Conservation (phyloP, 2,888 invertebrate species). For the Girardia tigrina region DNA sequence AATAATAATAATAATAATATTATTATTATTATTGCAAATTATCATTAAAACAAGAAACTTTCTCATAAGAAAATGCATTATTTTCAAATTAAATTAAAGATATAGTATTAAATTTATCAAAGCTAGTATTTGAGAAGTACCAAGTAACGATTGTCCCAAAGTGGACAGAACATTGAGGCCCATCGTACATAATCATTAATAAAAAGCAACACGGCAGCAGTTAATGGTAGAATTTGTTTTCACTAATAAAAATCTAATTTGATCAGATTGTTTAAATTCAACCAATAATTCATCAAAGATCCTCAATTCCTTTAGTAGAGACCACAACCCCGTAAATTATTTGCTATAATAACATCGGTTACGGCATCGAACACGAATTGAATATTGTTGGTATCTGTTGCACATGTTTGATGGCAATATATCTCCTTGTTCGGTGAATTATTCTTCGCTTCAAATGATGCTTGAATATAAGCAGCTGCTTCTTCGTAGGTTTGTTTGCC, state of each 20-base stretch:
- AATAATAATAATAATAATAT: not conserved
- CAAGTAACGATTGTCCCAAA: not conserved
- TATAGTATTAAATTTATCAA: not conserved
- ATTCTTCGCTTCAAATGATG: conserved; percentile 99
- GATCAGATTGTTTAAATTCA: not conserved
- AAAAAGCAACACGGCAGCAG: conserved; percentile 13
- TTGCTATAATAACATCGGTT: conserved; percentile 98
- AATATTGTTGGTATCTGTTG: conserved; percentile 99
- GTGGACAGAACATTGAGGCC: not conserved
- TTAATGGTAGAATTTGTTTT: conserved; percentile 14
- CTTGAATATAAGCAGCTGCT: conserved; percentile 97
- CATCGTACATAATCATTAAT: not conserved
- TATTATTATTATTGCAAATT: not conserved
- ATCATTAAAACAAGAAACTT: not conserved
- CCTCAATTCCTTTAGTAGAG: conserved; percentile 55
- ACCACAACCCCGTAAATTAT: conserved; percentile 97
- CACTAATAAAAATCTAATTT: conserved; percentile 6
- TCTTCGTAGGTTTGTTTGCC: conserved; percentile 78
- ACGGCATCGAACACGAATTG: conserved; percentile 99
- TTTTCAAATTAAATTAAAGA: not conserved
- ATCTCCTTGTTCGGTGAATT: conserved; percentile 99
- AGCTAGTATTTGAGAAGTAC: conserved; percentile 10
- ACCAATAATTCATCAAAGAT: not conserved
- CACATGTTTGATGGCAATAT: conserved; percentile 99
- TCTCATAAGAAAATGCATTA: conserved; percentile 7